Conservation (phyloP, 2,888 invertebrate genomes). For the Eulithis prunata region DNA sequence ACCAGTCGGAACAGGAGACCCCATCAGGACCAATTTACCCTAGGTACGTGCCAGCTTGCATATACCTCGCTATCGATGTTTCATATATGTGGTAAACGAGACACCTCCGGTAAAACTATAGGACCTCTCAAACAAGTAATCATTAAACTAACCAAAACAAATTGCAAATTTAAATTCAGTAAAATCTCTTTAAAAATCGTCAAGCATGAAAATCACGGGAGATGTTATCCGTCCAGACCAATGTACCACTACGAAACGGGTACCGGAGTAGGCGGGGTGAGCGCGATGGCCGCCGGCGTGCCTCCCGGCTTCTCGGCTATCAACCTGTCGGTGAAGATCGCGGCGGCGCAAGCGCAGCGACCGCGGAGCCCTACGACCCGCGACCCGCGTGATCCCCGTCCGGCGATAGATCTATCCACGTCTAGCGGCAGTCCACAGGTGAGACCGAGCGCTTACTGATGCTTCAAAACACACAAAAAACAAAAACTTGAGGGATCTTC, state of each 20-base stretch:
- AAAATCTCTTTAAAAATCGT: slow-evolving; percentile 9
- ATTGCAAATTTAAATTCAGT: slow-evolving; percentile 3
- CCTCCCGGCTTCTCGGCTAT: slow-evolving; percentile 92
- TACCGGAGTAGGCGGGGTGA: slow-evolving; percentile 83
- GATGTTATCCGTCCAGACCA: slow-evolving; percentile 83
- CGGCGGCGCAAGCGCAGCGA: slow-evolving; percentile 88
- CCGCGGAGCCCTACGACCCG: slow-evolving; percentile 90
- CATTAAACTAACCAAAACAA: slow-evolving; percentile 1
- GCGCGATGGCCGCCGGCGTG: slow-evolving; percentile 87
- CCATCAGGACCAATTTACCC: slow-evolving; percentile 90
- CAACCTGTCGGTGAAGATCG: slow-evolving; percentile 93
- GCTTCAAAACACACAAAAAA: slow-evolving; percentile 15
- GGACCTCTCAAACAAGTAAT: slow-evolving; percentile 16
- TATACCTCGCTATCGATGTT: slow-evolving; percentile 43
- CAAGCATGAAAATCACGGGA: slow-evolving; percentile 17
- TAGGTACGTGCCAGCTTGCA: slow-evolving; percentile 75
- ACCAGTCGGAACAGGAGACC: slow-evolving; percentile 87
- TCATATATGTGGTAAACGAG: slow-evolving; percentile 79
- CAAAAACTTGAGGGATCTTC: slow-evolving; percentile 12
- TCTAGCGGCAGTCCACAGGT: slow-evolving; percentile 96
- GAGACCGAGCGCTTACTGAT: slow-evolving; percentile 53
- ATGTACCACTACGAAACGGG: slow-evolving; percentile 92
- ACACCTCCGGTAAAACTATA: slow-evolving; percentile 42
- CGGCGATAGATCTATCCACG: slow-evolving; percentile 94
- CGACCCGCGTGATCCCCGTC: slow-evolving; percentile 91